A percentile compares a stretch with the other conserved stretches of the same genome.
Conservation (phyloP, 2,797 vertebrate genomes). For the Leuciscus waleckii region DNA sequence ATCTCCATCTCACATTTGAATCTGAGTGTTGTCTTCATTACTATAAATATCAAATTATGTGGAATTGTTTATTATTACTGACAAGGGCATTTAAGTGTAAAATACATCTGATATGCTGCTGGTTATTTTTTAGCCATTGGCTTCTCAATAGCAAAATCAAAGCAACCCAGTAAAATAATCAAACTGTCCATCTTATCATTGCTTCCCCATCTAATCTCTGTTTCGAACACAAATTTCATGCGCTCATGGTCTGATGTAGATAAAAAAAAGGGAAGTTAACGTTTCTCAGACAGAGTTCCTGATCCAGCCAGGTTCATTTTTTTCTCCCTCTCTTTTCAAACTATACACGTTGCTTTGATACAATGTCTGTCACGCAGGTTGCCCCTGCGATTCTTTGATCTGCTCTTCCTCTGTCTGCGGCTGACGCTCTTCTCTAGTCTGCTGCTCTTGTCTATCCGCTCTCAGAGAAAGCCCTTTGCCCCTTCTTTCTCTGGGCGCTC, state of each 20-base stretch:
- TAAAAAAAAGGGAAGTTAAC: constrained; percentile 68
- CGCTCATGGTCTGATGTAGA: constrained; percentile 45
- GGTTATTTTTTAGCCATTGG: background rate
- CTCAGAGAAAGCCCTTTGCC: constrained; percentile 65
- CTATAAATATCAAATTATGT: background rate
- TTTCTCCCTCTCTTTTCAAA: constrained; percentile 60
- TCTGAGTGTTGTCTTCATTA: background rate
- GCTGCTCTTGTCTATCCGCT: constrained; percentile 69
- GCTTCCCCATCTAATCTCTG: constrained; percentile 45
- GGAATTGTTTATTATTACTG: background rate
- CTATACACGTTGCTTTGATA: constrained; percentile 76
- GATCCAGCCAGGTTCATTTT: constrained; percentile 60
- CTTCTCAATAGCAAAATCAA: constrained; percentile 25
- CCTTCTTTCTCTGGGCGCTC: constrained; percentile 55
- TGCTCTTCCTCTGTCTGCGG: constrained; percentile 75
- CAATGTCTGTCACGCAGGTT: constrained; percentile 84
- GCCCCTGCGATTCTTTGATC: constrained; percentile 82
- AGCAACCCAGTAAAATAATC: constrained; percentile 4
- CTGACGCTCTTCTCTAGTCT: constrained; percentile 82
- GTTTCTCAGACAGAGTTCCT: constrained; percentile 69
- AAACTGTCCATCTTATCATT: constrained; percentile 23
- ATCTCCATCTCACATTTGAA: background rate
- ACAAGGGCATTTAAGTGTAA: background rate
- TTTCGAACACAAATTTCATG: constrained; percentile 47
- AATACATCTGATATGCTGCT: constrained; percentile 3